A percentile compares a stretch with the other conserved stretches of the same genome.
phyloP scores from a whole-genome alignment of 2,888 invertebrate species.

The Steinernema scapterisci region DNA sequence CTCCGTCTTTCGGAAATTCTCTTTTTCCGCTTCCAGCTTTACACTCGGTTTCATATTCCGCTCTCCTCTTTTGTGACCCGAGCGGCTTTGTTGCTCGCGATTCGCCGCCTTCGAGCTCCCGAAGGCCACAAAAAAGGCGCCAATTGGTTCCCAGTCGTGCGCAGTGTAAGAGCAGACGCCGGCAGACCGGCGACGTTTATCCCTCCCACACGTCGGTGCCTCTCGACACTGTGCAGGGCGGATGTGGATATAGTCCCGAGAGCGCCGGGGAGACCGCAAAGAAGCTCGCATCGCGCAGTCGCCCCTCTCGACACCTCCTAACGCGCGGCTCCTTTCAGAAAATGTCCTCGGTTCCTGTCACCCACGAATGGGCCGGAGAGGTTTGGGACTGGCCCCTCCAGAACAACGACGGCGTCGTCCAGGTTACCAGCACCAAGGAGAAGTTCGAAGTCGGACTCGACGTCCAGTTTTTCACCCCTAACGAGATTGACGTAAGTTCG shows the following conservation, averaged over 20 bases:
- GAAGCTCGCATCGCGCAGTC: background rate
- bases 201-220: background rate
- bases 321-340: background rate
- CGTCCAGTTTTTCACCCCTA: slow-evolving; percentile 58
- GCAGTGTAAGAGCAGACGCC: slow-evolving; percentile 14
- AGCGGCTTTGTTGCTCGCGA: background rate
- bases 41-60: too few species aligned
- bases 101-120: background rate
- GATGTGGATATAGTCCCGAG: slow-evolving; percentile 16
- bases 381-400: slow-evolving; percentile 62
- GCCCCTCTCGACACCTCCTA: background rate
- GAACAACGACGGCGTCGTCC: slow-evolving; percentile 57
- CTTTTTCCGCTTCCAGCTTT: background rate
- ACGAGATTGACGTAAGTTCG: slow-evolving; percentile 51
- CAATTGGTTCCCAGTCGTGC: slow-evolving; percentile 14
- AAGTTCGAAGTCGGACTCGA: slow-evolving; percentile 61
- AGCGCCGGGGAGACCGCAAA: background rate
- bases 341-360: slow-evolving; percentile 55
- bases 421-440: slow-evolving; percentile 58
- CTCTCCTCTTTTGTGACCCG: too few species aligned
- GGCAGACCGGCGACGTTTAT: background rate
- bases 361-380: slow-evolving; percentile 53
- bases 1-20: background rate
- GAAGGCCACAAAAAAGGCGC: slow-evolving; percentile 30
- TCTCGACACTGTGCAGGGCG: slow-evolving; percentile 19